These are phyloP conservation scores for Halcyon smyrnensis DNA, from an alignment of 2,797 vertebrate species.

Conservation along the genomic window DNA sequence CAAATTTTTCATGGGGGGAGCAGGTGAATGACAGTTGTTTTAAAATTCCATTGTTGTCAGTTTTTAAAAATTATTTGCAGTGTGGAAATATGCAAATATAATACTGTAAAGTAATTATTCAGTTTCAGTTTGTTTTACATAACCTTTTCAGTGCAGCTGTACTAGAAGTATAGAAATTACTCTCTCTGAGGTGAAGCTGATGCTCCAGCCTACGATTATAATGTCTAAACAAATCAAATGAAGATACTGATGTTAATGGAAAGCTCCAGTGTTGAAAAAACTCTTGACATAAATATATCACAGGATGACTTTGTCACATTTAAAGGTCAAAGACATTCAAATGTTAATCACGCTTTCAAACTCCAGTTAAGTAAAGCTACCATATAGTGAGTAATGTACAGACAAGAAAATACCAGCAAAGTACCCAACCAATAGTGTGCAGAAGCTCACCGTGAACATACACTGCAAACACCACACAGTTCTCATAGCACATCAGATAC, in stretches of 20 bases:
- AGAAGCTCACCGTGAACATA: not conserved
- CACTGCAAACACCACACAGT: not conserved
- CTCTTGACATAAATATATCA: not conserved
- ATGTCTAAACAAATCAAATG: not conserved
- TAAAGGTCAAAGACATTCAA: constrained; percentile 59
- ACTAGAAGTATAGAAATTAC: not conserved
- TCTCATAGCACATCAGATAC: not conserved
- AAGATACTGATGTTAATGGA: not conserved
- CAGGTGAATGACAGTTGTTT: not conserved
- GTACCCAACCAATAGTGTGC: not conserved
- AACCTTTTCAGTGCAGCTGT: not conserved
- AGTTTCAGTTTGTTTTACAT: not conserved
- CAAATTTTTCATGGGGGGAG: fast-evolving
- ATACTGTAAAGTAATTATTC: not conserved
- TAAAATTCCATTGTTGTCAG: not conserved
- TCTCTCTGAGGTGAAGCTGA: not conserved
- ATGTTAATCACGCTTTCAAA: constrained; percentile 46
- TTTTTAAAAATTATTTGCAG: not conserved
- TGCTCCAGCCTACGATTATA: not conserved
- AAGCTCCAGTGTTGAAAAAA: not conserved
- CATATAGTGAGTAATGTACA: not conserved
- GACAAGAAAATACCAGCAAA: not conserved
- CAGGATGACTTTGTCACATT: not conserved
- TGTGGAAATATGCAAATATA: not conserved
- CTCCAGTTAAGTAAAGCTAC: constrained; percentile 15